Conservation (phyloP, 92 coral and sea anemone genomes). For the Ricordea florida region DNA sequence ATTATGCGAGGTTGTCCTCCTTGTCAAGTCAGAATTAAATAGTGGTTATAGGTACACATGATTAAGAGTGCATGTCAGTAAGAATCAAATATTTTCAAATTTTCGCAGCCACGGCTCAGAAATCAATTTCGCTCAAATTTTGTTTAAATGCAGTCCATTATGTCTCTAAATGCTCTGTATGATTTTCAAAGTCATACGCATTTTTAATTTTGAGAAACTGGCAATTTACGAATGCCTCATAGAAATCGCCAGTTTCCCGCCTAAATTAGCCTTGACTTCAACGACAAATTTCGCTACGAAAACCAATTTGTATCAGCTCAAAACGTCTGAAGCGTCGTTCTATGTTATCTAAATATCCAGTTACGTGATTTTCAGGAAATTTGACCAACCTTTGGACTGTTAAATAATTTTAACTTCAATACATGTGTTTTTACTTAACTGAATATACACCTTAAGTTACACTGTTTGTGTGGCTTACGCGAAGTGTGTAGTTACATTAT, state of each 20-base stretch:
- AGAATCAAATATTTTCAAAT: conserved; percentile 3
- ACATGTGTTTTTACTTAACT: conserved; percentile 25
- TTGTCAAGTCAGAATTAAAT: no score
- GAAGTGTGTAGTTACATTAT: no score
- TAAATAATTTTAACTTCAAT: conserved; percentile 27
- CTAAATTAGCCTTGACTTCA: conserved; percentile 4
- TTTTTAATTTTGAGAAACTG: conserved; percentile 31
- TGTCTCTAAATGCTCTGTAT: conserved; percentile 26
- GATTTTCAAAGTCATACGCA: conserved; percentile 10
- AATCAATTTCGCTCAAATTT: conserved; percentile 42
- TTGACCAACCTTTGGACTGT: conserved; percentile 26
- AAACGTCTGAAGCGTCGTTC: conserved; percentile 10
- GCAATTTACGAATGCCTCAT: conserved; percentile 8
- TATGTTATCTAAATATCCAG: conserved; percentile 18
- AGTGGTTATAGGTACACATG: no score
- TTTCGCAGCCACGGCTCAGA: conserved; percentile 25
- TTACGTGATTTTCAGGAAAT: conserved; percentile 31
- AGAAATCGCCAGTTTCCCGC: conserved; percentile 5
- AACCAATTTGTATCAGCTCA: conserved; percentile 20
- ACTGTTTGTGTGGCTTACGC: no score
- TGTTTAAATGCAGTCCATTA: conserved; percentile 16
- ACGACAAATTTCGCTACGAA: conserved; percentile 33
- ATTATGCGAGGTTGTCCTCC: no score
- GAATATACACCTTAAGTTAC: conserved; percentile 25
- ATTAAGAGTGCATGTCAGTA: conserved; percentile 25